Percentiles rank a stretch among this genome's conserved stretches.
These are phyloP conservation scores for Phylloscopus whistleri DNA, from an alignment of 2,113 vertebrate genomes.

Conservation along the genomic window DNA sequence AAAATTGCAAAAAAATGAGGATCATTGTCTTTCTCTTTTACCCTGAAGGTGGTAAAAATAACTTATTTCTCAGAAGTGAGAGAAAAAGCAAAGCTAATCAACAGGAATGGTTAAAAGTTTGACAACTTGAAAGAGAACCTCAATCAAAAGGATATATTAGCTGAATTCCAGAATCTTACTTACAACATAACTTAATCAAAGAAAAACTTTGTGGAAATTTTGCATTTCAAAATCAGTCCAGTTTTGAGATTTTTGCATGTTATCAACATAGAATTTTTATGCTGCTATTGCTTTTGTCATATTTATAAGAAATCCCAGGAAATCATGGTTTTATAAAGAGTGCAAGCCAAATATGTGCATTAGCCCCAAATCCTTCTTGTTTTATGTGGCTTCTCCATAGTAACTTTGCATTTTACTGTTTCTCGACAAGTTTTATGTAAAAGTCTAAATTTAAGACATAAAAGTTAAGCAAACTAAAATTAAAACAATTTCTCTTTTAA, in stretches of 20 bases:
- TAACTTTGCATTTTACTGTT: not conserved
- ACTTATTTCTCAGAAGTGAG: not conserved
- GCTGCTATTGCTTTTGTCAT: not conserved
- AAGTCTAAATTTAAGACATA: conserved; percentile 15
- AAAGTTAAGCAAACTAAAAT: conserved; percentile 12
- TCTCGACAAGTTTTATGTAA: not conserved
- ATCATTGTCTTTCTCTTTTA: not conserved
- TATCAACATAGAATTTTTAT: not conserved
- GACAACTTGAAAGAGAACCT: conserved; percentile 14
- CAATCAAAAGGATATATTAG: conserved; percentile 25
- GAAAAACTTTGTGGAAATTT: not conserved
- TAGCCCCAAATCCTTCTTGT: not conserved
- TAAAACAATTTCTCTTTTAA: conserved; percentile 29
- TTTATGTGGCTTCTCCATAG: not conserved
- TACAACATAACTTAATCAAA: not conserved
- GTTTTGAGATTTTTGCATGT: not conserved
- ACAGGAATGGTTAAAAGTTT: not conserved
- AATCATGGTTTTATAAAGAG: not conserved
- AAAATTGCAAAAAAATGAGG: not conserved
- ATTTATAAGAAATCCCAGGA: not conserved
- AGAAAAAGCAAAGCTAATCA: conserved; percentile 1
- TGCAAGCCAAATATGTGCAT: not conserved
- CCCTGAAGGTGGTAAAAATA: not conserved
- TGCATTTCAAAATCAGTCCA: not conserved
- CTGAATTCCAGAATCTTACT: not conserved